These are phyloP conservation scores for Marisa cornuarietis DNA, from an alignment of 1,140 invertebrate genomes.

Conservation along the genomic window DNA sequence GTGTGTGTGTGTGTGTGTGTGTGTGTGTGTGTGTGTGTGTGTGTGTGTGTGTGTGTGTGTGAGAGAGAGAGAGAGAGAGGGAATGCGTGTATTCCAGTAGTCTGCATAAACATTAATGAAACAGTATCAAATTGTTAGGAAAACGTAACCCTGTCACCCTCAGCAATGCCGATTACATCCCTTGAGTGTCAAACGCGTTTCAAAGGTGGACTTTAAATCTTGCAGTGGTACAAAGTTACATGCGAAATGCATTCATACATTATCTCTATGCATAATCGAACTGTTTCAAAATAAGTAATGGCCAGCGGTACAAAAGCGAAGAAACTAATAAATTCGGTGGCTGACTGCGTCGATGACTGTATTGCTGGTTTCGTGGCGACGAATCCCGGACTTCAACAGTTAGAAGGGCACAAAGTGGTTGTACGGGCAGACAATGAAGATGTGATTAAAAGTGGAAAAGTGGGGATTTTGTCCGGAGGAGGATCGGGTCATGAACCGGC, in stretches of 20 bases:
- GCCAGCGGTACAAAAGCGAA: constrained; percentile 60
- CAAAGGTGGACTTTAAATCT: too few relatives aligned
- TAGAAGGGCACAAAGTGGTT: constrained; percentile 73
- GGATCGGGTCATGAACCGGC: constrained; percentile 87
- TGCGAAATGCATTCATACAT: neutral
- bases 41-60: too few relatives aligned
- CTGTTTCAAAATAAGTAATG: neutral
- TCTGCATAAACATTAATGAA: too few relatives aligned
- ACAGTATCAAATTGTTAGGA: too few relatives aligned
- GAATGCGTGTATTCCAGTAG: too few relatives aligned
- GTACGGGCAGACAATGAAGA: constrained; percentile 70
- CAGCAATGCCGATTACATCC: neutral
- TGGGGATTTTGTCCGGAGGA: constrained; percentile 78
- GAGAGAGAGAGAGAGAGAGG: too few relatives aligned
- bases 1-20: too few relatives aligned
- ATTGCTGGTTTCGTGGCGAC: constrained; percentile 73
- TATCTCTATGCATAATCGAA: neutral
- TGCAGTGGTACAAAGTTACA: too few relatives aligned
- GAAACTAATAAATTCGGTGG: constrained; percentile 75
- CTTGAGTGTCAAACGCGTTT: too few relatives aligned
- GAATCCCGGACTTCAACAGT: constrained; percentile 73
- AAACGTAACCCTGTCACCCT: too few relatives aligned
- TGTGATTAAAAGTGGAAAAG: constrained; percentile 68
- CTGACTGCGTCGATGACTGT: constrained; percentile 76
- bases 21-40: too few relatives aligned